These are phyloP conservation scores for Tachysurus vachellii DNA, from an alignment of 2,113 vertebrate species.

Conservation along the genomic window DNA sequence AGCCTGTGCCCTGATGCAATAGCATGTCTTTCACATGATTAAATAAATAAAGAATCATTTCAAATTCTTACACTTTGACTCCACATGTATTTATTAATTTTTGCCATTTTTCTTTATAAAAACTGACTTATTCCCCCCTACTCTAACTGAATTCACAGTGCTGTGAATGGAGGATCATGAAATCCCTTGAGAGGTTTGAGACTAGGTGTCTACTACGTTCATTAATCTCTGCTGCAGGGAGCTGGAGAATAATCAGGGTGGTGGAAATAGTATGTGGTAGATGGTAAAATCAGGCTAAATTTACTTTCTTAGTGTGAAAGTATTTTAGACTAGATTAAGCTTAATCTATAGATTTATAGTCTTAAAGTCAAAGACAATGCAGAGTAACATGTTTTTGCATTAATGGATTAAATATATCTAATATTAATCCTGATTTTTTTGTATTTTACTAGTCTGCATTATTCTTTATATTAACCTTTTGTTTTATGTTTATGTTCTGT, in stretches of 20 bases:
- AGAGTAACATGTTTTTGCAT: background rate
- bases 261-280: background rate
- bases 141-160: background rate
- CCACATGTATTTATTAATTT: background rate
- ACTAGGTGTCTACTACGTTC: background rate
- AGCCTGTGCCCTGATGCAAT: background rate
- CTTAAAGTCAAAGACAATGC: background rate
- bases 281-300: background rate
- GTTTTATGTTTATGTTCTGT: too few species aligned
- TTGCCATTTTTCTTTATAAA: background rate
- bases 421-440: too few species aligned
- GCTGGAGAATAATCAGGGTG: background rate
- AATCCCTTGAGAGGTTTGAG: background rate
- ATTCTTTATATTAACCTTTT: too few species aligned
- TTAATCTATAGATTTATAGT: background rate
- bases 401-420: too few species aligned
- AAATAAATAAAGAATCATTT: background rate
- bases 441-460: too few species aligned
- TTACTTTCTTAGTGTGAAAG: background rate
- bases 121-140: background rate
- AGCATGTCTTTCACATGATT: constrained; percentile 26
- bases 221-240: background rate
- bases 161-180: background rate
- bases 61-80: background rate
- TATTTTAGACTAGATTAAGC: background rate